These are phyloP conservation scores for Petrocephalus microphthalmus DNA, from an alignment of 2,113 vertebrate species.

Conservation along the genomic window DNA sequence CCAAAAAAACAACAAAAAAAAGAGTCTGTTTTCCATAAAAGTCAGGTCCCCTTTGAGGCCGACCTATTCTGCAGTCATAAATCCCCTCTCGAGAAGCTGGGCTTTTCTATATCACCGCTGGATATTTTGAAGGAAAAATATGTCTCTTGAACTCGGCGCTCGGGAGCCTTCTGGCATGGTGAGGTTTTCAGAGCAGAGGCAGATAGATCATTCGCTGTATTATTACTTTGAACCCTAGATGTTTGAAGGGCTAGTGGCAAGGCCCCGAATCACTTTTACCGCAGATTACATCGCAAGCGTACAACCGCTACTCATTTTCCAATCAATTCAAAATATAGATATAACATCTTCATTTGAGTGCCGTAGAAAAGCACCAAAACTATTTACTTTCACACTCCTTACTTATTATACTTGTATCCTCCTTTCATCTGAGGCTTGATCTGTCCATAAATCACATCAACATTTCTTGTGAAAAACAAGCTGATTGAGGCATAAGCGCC, in stretches of 20 bases:
- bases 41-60: slow-evolving; percentile 50
- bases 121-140: slow-evolving; percentile 41
- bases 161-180: background rate
- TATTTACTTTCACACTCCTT: background rate
- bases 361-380: background rate
- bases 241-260: background rate
- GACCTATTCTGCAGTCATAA: slow-evolving; percentile 57
- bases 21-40: slow-evolving; percentile 62
- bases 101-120: slow-evolving; percentile 43
- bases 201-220: slow-evolving; percentile 6
- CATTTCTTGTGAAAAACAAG: background rate
- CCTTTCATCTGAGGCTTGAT: background rate
- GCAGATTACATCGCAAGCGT: background rate
- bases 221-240: background rate
- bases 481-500: background rate
- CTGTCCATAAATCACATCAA: background rate
- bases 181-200: background rate
- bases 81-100: slow-evolving; percentile 45
- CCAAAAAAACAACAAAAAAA: slow-evolving; percentile 34
- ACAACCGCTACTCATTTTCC: background rate
- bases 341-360: background rate
- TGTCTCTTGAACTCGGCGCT: slow-evolving; percentile 1
- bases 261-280: background rate
- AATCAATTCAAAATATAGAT: background rate
- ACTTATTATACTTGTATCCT: background rate